Evolutionary conservation across 2,888 invertebrate genomes (phyloP).

Genomic region (Trichopria drosophilae): DNA sequence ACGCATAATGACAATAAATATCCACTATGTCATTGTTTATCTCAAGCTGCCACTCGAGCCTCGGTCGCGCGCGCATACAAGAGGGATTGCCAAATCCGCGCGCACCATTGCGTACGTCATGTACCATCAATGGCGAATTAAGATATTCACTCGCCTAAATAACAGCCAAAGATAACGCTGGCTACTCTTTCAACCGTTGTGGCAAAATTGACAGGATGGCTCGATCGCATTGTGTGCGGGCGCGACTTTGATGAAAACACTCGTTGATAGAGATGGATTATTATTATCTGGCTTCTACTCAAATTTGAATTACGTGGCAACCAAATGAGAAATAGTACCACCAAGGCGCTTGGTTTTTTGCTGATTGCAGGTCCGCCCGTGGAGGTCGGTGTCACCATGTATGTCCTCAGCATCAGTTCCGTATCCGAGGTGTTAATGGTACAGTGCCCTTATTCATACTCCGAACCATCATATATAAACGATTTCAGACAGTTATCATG

Average conservation of each 20-base stretch:
- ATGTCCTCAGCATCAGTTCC: constrained; percentile 97
- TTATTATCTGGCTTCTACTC: too few relatives aligned
- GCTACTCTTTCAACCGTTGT: too few relatives aligned
- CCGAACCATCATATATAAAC: constrained; percentile 38
- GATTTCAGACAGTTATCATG: constrained; percentile 38
- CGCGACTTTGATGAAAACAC: too few relatives aligned
- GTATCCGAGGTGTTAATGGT: constrained; percentile 99
- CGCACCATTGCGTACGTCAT: constrained; percentile 18
- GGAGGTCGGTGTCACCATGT: constrained; percentile 97
- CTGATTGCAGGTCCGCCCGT: constrained; percentile 92
- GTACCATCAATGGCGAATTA: too few relatives aligned
- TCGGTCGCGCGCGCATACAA: constrained; percentile 34
- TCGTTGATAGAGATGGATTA: too few relatives aligned
- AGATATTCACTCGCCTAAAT: too few relatives aligned
- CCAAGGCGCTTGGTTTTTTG: constrained; percentile 41
- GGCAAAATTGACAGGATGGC: too few relatives aligned
- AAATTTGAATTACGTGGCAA: too few relatives aligned
- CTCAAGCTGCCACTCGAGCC: constrained; percentile 20
- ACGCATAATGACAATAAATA: constrained; percentile 6
- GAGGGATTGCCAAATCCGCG: constrained; percentile 22
- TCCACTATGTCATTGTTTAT: constrained; percentile 24
- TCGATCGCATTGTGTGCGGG: too few relatives aligned
- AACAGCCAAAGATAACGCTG: too few relatives aligned
- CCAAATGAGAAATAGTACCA: constrained; percentile 13
- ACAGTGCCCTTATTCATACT: constrained; percentile 56